These are phyloP conservation scores for Stomatorhinus ivindoensis DNA, from an alignment of 2,113 vertebrate species.

Conservation along the genomic window DNA sequence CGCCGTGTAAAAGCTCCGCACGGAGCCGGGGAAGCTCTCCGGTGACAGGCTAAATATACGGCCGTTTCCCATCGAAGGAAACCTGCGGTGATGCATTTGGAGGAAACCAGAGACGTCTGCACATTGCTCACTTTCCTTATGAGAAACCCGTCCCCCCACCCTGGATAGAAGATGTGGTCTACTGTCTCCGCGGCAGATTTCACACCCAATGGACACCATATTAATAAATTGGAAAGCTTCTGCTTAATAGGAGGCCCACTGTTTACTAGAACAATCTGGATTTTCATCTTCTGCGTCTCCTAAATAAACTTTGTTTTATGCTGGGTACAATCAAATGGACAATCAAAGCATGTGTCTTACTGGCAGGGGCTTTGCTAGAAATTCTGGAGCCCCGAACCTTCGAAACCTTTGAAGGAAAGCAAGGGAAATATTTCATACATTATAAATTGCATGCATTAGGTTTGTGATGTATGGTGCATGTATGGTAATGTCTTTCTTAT, in stretches of 20 bases:
- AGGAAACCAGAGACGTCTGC: not conserved
- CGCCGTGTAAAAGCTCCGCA: not conserved
- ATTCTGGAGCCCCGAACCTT: not conserved
- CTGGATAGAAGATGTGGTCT: not conserved
- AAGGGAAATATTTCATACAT: not conserved
- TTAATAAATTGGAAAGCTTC: not conserved
- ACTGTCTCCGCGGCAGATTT: not conserved
- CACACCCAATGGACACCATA: not conserved
- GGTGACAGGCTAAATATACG: constrained; percentile 42
- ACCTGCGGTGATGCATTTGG: constrained; percentile 31
- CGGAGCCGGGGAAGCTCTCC: not conserved
- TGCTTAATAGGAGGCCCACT: not conserved
- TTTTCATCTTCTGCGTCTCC: not conserved
- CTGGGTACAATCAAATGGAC: not conserved
- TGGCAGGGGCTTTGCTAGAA: not conserved
- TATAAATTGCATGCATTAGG: not conserved
- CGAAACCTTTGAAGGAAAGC: not conserved
- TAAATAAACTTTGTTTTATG: not conserved
- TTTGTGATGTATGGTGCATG: not conserved
- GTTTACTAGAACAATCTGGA: not conserved
- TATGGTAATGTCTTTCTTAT: not conserved
- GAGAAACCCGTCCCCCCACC: not conserved
- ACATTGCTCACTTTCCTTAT: not conserved
- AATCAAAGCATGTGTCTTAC: not conserved
- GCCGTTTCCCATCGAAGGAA: constrained; percentile 47